Base-by-base conservation (phyloP, 2,888 invertebrate genomes). In the Hirtodrosophila confusa region DNA sequence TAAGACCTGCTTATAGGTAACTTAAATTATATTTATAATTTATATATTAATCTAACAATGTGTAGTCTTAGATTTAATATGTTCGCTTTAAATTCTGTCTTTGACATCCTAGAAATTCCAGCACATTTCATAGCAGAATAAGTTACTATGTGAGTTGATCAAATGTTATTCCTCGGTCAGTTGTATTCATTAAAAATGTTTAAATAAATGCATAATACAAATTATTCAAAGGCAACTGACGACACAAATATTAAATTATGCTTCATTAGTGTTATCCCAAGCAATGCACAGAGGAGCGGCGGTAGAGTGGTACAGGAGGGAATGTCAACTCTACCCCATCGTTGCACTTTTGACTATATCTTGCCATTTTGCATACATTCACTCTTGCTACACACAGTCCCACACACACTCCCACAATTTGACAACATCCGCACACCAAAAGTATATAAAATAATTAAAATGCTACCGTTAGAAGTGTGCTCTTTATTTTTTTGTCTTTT, bases 381-480 rank as follows among this genome's bases (percentile, higher is more conserved):
- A 84, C 57, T 43, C 36, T 48, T 41, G 10, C 23, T 41, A 51
- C 41, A 50, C n/a, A 29, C 36, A 17, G 39, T 39, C 60, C 45
- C 56, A 57, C 48, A 57, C 56, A 39, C 56, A 53, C 68, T 47
- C 54, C 49, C 44, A 29, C 33, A 56, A 24, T 54, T 31, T 54
- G 36, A 47, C 37, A 54, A 67, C 24, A 60, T 53, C 17, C 33
- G 31, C 56, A 64, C 57, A 37, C 44, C 24, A 17, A 53, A 68
- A 78, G 66, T 83, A 71, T 82, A 74, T 79, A 88, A 83, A 88
- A 88, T 83, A 83, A 83, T 88, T 83, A 86, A 88, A 83, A 88
- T 83, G 74, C 77, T 68, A 68, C 70, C 77, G 66, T 83, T 77
- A 45, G 70, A 57, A 83, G 68, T 31, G 62, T 68, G 76, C 62